A percentile compares a stretch with the other conserved stretches of the same genome.
phyloP scores from a whole-genome alignment of 2,888 invertebrate species.

The Tillus elongatus region DNA sequence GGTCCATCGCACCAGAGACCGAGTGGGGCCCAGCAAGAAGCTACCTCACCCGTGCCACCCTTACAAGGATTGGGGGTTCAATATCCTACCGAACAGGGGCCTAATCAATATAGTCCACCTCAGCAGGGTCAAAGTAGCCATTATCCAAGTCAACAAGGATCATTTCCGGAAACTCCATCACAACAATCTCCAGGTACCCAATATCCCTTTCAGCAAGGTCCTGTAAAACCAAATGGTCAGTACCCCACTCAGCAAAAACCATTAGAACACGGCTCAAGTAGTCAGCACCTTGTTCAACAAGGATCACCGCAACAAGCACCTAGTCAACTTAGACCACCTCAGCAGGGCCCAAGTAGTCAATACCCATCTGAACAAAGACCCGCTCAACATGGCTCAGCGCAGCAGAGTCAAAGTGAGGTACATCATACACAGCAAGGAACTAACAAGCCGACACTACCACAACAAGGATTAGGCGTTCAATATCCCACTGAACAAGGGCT shows the following conservation, averaged over 20 bases:
- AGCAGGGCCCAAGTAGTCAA: slow-evolving; percentile 13
- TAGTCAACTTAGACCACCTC: slow-evolving; percentile 11
- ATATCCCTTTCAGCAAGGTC: slow-evolving; percentile 9
- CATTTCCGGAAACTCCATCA: not conserved
- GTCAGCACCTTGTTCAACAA: slow-evolving; percentile 7
- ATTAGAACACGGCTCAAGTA: slow-evolving; percentile 1
- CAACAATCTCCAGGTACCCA: not conserved
- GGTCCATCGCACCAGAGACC: not conserved
- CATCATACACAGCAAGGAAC: slow-evolving; percentile 4
- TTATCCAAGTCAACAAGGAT: not conserved
- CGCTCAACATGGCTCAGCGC: not conserved
- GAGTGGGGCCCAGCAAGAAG: slow-evolving; percentile 5
- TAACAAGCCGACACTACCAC: not conserved
- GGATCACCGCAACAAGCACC: too few relatives aligned
- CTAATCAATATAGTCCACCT: too few relatives aligned
- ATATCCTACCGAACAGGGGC: too few relatives aligned
- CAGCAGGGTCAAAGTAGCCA: too few relatives aligned
- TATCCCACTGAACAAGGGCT: too few relatives aligned
- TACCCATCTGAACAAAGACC: slow-evolving; percentile 12
- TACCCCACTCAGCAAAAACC: not conserved
- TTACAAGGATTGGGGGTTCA: not conserved
- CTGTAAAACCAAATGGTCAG: not conserved
- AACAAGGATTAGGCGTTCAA: not conserved
- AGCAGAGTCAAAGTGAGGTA: slow-evolving; percentile 4
- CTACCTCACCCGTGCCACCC: not conserved